These are phyloP conservation scores for Spongilla lacustris DNA, from an alignment of 37 sponge, comb jelly and placozoan species.

Conservation along the genomic window DNA sequence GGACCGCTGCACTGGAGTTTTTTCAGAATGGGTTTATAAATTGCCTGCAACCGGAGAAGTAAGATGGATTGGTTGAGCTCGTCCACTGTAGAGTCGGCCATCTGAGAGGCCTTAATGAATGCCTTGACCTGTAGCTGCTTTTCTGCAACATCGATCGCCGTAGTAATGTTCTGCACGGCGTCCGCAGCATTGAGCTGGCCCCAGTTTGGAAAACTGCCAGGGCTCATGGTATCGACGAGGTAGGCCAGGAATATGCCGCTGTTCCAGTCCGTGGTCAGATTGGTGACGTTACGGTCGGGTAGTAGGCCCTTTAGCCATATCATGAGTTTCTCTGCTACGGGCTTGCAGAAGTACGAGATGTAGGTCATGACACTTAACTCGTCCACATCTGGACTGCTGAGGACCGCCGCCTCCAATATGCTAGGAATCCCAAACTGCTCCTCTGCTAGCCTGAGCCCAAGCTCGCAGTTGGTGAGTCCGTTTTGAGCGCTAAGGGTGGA, in stretches of 20 bases:
- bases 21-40: slow-evolving; percentile 38
- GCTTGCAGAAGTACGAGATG: slow-evolving; percentile 84
- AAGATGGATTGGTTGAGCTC: slow-evolving; percentile 76
- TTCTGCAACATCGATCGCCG: slow-evolving; percentile 70
- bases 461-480: slow-evolving; percentile 71
- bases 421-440: slow-evolving; percentile 71
- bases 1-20: slow-evolving; percentile 57
- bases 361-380: slow-evolving; percentile 94
- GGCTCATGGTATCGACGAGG: slow-evolving; percentile 69
- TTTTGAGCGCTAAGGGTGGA: slow-evolving; percentile 57
- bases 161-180: slow-evolving; percentile 58
- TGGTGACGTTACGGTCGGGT: slow-evolving; percentile 69
- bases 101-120: slow-evolving; percentile 57
- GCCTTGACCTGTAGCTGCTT: slow-evolving; percentile 64
- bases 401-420: slow-evolving; percentile 71
- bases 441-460: slow-evolving; percentile 83
- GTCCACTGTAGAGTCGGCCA: slow-evolving; percentile 87
- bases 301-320: slow-evolving; percentile 75
- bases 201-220: slow-evolving; percentile 72
- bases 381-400: slow-evolving; percentile 73
- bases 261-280: slow-evolving; percentile 88
- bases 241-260: slow-evolving; percentile 78
- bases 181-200: slow-evolving; percentile 59
- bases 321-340: slow-evolving; percentile 63
- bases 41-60: slow-evolving; percentile 69